Evolutionary conservation across 2,797 vertebrate species (phyloP).

Genomic region (Lithobates pipiens): DNA sequence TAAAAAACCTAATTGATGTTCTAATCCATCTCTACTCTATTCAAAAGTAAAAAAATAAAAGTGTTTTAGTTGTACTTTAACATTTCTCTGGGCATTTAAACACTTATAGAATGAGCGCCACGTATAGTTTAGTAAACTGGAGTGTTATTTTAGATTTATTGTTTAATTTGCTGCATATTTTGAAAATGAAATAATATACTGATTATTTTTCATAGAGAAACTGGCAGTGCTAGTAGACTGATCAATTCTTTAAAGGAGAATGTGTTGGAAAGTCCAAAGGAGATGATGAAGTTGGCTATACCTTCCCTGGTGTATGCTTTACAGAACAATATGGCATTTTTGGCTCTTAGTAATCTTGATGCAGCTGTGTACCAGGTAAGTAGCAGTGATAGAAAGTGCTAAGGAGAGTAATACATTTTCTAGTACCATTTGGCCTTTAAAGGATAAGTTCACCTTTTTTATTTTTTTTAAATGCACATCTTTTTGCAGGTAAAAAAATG

Average conservation of each 20-base stretch:
- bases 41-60: too few species aligned
- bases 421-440: neutral
- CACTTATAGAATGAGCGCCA: too few species aligned
- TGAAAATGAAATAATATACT: neutral
- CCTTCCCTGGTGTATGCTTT: slow-evolving; percentile 93
- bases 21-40: too few species aligned
- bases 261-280: slow-evolving; percentile 84
- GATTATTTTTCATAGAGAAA: slow-evolving; percentile 80
- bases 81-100: too few species aligned
- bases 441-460: too few species aligned
- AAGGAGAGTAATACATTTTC: too few species aligned
- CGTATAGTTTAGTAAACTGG: neutral
- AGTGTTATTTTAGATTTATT: neutral
- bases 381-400: too few species aligned
- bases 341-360: slow-evolving; percentile 95
- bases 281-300: slow-evolving; percentile 91
- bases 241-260: slow-evolving; percentile 83
- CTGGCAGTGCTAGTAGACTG: slow-evolving; percentile 79
- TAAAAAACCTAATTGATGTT: too few species aligned
- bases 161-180: neutral
- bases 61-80: too few species aligned
- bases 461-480: too few species aligned
- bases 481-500: too few species aligned
- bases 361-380: slow-evolving; percentile 95
- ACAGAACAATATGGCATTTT: slow-evolving; percentile 98